These are phyloP conservation scores for Sesamia inferens DNA, from an alignment of 2,888 invertebrate species.

Conservation along the genomic window DNA sequence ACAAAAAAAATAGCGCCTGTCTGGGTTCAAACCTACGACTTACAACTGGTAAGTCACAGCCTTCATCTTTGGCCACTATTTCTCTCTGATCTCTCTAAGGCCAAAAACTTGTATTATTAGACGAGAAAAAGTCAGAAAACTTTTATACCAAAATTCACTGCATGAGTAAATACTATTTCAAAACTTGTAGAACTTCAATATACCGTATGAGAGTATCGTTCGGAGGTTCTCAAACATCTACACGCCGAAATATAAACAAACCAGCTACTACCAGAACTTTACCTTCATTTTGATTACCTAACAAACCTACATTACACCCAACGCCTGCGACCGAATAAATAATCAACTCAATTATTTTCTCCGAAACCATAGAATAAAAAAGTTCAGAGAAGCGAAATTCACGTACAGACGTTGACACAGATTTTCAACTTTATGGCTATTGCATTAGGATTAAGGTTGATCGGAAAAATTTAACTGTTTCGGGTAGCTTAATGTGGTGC, in stretches of 20 bases:
- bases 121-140: neutral
- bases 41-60: too few species aligned
- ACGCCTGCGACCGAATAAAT: constrained; percentile 41
- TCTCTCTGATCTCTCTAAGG: neutral
- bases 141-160: constrained; percentile 9
- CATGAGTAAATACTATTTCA: constrained; percentile 4
- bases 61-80: too few species aligned
- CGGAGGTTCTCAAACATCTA: constrained; percentile 24
- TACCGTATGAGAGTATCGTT: neutral
- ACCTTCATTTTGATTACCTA: constrained; percentile 43
- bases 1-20: neutral
- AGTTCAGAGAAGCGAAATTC: constrained; percentile 15
- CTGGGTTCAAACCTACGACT: neutral
- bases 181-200: constrained; percentile 23
- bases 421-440: too few species aligned
- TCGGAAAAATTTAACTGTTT: too few species aligned
- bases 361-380: constrained; percentile 31
- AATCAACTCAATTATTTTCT: constrained; percentile 58
- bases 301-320: constrained; percentile 25
- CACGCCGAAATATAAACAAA: constrained; percentile 11
- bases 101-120: neutral
- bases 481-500: too few species aligned
- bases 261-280: constrained; percentile 17
- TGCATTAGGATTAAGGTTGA: too few species aligned
- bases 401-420: too few species aligned